Evolutionary conservation across 2,113 vertebrate genomes (phyloP), one percentile per base, ranked within the genome.

Genomic region (Archilochus colubris): DNA sequence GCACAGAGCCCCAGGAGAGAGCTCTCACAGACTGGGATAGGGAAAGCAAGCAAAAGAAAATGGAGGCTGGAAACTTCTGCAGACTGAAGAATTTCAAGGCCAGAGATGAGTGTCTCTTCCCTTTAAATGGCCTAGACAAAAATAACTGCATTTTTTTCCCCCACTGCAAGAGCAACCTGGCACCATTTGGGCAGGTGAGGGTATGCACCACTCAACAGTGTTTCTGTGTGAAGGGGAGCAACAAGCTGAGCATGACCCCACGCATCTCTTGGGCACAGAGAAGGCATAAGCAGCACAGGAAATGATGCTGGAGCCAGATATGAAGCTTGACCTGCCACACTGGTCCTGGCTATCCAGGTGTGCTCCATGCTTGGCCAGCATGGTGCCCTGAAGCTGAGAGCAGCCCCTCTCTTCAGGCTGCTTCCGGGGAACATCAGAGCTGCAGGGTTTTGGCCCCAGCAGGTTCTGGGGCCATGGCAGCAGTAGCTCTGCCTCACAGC

Each of bases 241-340:
- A 40, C 57, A 76, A 54, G 46, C 40, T 57, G 44, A 80, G 66
- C 33, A 48, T 50, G 43, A 24, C 18, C 74, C 25, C 21, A 2
- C 4, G 10, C 7, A 4, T 31, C 61, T 40, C 33, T 75, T 28
- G 38, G 66, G 57, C 69, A n/a, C 28, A 36, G 48, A 66, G 91
- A 7, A 2, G 46, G 44, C 44, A 27, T 3, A 54, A 74, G 1
- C 0, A 0, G 38, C 0, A 2, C 0, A 14, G 20, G 22, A 31
- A 40, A 46, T 0, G 3, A 28, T 48, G 74, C 38, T 5, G 3
- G 64, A 46, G 18, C 20, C 1, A 2, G 11, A 36, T 6, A 0
- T 1, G 33, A 57, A 78, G 77, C 53, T 43, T 25, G 44, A 36
- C 4, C 7, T 14, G 0, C 31, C 2, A 12, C 2, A 14, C 6